phyloP scores from a whole-genome alignment of 2,797 vertebrate species.

The Malurus leucopterus region DNA sequence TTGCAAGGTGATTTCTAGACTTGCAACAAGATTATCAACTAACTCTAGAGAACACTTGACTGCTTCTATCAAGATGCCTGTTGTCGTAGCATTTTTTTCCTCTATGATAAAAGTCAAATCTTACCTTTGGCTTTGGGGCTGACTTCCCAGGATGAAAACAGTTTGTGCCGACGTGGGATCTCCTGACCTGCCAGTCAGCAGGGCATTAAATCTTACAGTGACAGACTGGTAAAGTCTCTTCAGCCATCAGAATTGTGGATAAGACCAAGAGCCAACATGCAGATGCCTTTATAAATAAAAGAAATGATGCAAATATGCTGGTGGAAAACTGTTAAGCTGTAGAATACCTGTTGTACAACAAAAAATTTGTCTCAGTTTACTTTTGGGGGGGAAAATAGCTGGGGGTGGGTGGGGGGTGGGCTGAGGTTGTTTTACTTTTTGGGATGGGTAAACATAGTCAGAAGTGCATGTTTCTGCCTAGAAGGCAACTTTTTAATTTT shows the following conservation, averaged over 20 bases:
- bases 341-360: not conserved
- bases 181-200: slow-evolving; percentile 55
- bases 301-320: not conserved
- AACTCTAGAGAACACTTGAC: not conserved
- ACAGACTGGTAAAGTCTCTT: slow-evolving; percentile 56
- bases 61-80: not conserved
- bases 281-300: not conserved
- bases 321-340: not conserved
- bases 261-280: slow-evolving; percentile 1
- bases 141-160: slow-evolving; percentile 39
- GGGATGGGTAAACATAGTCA: slow-evolving; percentile 44
- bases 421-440: slow-evolving; percentile 10
- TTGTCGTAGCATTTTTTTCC: not conserved
- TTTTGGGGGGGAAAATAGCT: not conserved
- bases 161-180: slow-evolving; percentile 51
- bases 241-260: slow-evolving; percentile 36
- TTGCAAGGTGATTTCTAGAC: slow-evolving; percentile 21
- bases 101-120: slow-evolving; percentile 27
- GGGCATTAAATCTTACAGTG: slow-evolving; percentile 55
- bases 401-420: not conserved
- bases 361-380: not conserved
- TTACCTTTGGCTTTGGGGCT: slow-evolving; percentile 45
- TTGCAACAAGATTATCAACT: slow-evolving; percentile 36
- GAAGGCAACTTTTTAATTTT: slow-evolving; percentile 55
- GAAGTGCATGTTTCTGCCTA: slow-evolving; percentile 70